Base-by-base conservation (phyloP, 2,797 vertebrate genomes). In the Adrianichthys oophorus region DNA sequence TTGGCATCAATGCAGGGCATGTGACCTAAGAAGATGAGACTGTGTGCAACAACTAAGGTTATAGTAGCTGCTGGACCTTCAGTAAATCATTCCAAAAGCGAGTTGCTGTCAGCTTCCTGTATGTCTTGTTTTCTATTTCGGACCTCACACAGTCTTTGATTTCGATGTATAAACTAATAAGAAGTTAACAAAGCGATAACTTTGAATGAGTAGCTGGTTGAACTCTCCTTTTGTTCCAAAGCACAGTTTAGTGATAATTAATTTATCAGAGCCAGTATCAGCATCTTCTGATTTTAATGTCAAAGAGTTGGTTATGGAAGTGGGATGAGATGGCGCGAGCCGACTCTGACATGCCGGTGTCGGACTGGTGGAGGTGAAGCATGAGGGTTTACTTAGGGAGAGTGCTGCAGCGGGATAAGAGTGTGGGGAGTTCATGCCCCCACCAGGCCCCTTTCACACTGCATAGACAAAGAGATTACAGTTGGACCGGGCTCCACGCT, bases 391-490 rank as follows among this genome's bases (percentile, higher is more conserved):
- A 66, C 69, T 73, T 76, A 68, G 89, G 87, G 86, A 88, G 88
- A 90, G 86, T 77, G 84, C 75, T 76, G 46, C 84, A 84, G 87
- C 83, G 79, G 85, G 86, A 83, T 82, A 78, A 85, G 85, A 87
- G 87, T 85, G 84, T 90, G 87, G 87, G 85, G 87, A 90, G 88
- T 90, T 92, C 87, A 91, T 88, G 88, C 80, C 87, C 85, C 77
- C 50, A 76, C 78, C 83, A 76, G 83, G 76, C 82, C 82, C 85
- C 90, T 89, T 91, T 91, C 87, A 81, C 90, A 86, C 89, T 85
- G 86, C 86, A 74, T 85, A 89, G 82, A 91, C 90, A 91, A 91
- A 90, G 89, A 89, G 91, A 93, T 95, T 94, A 92, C 90, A 92
- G 87, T 93, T 92, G 91, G 87, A 87, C 84, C 85, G 77, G 77